Conservation (phyloP, 2,888 invertebrate species). For the Digitonthophagus gazella region DNA sequence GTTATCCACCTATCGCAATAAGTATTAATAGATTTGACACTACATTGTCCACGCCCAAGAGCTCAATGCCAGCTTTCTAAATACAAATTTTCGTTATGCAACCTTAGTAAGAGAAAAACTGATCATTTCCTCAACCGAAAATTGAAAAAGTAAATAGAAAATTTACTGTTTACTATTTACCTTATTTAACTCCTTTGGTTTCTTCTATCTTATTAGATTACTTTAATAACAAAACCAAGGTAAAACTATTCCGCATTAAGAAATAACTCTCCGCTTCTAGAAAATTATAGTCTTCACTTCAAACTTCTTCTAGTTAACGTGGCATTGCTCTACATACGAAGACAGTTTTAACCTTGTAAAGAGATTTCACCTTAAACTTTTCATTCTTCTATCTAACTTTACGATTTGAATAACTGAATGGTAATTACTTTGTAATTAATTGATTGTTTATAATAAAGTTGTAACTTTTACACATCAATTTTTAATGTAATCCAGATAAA, state of each 20-base stretch:
- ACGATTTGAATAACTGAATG: no score
- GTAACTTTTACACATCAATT: no score
- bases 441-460: no score
- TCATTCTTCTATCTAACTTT: neutral
- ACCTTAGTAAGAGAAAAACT: neutral
- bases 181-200: neutral
- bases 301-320: neutral
- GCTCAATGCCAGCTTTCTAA: neutral
- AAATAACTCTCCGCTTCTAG: neutral
- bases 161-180: neutral
- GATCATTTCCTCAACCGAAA: neutral
- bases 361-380: neutral
- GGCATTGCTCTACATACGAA: neutral
- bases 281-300: neutral
- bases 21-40: neutral
- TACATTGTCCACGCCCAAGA: neutral
- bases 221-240: neutral
- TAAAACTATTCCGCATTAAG: no score
- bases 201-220: neutral
- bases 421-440: no score
- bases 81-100: neutral
- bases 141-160: neutral
- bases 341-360: neutral
- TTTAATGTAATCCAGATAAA: no score
- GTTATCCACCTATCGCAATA: neutral